A percentile compares a stretch with the other conserved stretches of the same genome.
Conservation (phyloP, 2,113 vertebrate genomes). For the Petromus typicus region DNA sequence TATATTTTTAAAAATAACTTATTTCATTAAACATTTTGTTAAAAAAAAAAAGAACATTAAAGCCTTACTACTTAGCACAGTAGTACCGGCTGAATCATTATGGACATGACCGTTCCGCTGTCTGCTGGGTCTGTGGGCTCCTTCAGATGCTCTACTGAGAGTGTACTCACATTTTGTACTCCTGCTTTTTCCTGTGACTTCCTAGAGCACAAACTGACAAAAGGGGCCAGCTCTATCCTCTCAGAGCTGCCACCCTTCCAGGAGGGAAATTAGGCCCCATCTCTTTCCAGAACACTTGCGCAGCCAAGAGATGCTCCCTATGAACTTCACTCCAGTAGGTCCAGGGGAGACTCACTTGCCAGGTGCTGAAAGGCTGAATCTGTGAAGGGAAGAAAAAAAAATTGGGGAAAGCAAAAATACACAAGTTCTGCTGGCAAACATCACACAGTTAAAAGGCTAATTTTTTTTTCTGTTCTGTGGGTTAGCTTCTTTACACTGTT, state of each 20-base stretch:
- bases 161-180: background rate
- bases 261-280: background rate
- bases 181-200: background rate
- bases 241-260: background rate
- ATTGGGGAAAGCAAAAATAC: background rate
- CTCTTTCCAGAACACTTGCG: background rate
- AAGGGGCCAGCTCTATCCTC: background rate
- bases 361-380: background rate
- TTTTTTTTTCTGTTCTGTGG: too few species aligned
- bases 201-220: background rate
- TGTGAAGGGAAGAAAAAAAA: background rate
- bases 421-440: background rate
- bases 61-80: too few species aligned
- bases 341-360: background rate
- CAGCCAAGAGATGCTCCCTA: accelerated
- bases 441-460: background rate
- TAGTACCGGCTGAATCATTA: background rate
- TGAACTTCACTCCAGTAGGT: background rate
- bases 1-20: background rate
- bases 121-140: background rate
- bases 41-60: background rate
- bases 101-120: too few species aligned
- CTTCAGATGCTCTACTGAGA: background rate
- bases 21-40: background rate
- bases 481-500: too few species aligned